A percentile compares a stretch with the other conserved stretches of the same genome.
Conservation (phyloP, 2,888 invertebrate genomes). For the Lamellibrachia satsuma region DNA sequence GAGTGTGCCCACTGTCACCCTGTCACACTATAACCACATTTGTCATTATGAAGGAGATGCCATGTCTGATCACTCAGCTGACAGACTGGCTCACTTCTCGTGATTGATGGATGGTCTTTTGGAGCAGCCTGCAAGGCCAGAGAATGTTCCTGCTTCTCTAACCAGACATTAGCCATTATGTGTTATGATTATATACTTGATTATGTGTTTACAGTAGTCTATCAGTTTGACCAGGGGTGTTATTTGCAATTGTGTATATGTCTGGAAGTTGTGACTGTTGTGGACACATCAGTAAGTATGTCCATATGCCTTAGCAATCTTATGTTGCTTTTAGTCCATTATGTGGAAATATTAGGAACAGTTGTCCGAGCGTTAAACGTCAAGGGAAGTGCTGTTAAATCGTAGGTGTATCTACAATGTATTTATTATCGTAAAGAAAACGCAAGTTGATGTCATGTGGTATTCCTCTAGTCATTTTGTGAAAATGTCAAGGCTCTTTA, state of each 20-base stretch:
- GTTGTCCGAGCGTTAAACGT: background rate
- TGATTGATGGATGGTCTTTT: background rate
- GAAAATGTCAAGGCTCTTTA: too few relatives aligned
- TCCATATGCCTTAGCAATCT: too few relatives aligned
- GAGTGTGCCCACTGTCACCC: background rate
- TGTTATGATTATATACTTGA: background rate
- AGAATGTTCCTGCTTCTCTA: background rate
- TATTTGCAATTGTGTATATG: background rate
- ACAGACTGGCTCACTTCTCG: background rate
- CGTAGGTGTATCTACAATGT: background rate
- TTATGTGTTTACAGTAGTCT: background rate
- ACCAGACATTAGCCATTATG: background rate
- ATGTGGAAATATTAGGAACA: background rate
- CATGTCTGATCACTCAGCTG: background rate
- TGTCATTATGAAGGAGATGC: background rate
- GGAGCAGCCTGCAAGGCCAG: background rate
- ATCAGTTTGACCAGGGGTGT: background rate
- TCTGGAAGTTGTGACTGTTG: too few relatives aligned
- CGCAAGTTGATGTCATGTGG: background rate
- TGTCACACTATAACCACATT: background rate
- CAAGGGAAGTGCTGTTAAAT: background rate
- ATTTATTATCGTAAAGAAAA: background rate
- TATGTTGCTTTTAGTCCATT: too few relatives aligned
- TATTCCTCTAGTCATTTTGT: too few relatives aligned
- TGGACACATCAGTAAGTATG: too few relatives aligned